phyloP scores from a whole-genome alignment of 2,113 vertebrate species.

The Oreochromis tanganicae region DNA sequence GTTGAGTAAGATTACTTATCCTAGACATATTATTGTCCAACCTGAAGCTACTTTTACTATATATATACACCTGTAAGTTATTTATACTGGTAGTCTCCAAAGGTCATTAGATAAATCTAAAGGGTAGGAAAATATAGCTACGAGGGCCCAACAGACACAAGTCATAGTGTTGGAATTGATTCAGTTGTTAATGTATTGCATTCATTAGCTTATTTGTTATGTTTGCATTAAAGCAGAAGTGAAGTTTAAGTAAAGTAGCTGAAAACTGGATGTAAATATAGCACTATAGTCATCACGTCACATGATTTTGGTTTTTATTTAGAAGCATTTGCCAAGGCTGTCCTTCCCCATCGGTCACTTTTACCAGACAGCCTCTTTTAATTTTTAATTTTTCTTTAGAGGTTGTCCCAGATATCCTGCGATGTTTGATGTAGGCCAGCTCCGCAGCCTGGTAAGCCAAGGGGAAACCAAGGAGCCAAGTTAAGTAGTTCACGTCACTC shows the following conservation, averaged over 20 bases:
- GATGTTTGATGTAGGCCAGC: slow-evolving; percentile 60
- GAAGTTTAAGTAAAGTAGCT: neutral
- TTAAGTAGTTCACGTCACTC: slow-evolving; percentile 69
- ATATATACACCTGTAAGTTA: neutral
- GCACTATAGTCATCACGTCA: neutral
- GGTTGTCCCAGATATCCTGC: neutral
- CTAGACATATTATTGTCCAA: neutral
- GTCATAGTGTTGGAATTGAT: neutral
- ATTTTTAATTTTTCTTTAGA: neutral
- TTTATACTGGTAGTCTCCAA: neutral
- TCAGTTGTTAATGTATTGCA: neutral
- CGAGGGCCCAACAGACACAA: neutral
- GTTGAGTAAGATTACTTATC: neutral
- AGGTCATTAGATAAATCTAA: neutral
- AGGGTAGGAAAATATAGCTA: neutral
- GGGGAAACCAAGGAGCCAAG: slow-evolving; percentile 59
- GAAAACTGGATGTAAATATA: neutral
- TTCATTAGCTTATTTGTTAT: neutral
- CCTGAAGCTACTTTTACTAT: neutral
- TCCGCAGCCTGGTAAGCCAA: slow-evolving; percentile 51
- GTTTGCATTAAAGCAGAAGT: neutral
- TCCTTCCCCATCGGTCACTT: slow-evolving; percentile 19
- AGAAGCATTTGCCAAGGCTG: neutral
- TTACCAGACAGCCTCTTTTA: neutral
- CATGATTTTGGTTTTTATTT: neutral